Percentiles rank a stretch among this genome's conserved stretches.
phyloP scores from a whole-genome alignment of 2,113 vertebrate genomes.

The Odontesthes bonariensis region DNA sequence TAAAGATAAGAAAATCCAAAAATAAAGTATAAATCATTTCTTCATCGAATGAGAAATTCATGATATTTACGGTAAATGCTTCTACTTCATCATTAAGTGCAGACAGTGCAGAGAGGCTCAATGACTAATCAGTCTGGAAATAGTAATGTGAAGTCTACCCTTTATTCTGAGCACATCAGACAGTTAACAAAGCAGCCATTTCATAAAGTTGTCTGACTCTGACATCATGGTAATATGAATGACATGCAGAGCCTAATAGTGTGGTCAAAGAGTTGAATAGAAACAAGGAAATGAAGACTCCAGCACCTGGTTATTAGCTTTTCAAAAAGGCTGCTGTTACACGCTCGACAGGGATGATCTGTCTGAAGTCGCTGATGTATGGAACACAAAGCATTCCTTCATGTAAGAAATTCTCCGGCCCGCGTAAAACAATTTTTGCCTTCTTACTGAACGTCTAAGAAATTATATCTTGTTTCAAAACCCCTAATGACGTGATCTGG shows the following conservation, averaged over 20 bases:
- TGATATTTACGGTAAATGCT: neutral
- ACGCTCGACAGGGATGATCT: slow-evolving; percentile 19
- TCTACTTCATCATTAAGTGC: neutral
- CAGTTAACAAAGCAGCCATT: slow-evolving; percentile 39
- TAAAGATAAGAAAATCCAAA: neutral
- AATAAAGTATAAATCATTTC: neutral
- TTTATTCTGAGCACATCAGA: slow-evolving; percentile 34
- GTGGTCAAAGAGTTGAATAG: slow-evolving; percentile 19
- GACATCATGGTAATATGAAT: slow-evolving; percentile 49
- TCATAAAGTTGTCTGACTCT: slow-evolving; percentile 46
- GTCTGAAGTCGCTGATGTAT: neutral
- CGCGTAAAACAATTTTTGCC: slow-evolving; percentile 10
- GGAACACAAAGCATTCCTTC: slow-evolving; percentile 39
- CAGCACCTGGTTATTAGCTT: slow-evolving; percentile 65
- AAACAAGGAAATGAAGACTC: slow-evolving; percentile 34
- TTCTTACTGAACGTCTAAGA: slow-evolving; percentile 1
- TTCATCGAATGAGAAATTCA: too few relatives aligned
- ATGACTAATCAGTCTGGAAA: slow-evolving; percentile 61
- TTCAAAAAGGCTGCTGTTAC: slow-evolving; percentile 20
- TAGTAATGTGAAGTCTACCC: slow-evolving; percentile 36
- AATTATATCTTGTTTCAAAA: slow-evolving; percentile 8
- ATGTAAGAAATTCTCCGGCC: slow-evolving; percentile 6
- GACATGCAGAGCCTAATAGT: slow-evolving; percentile 37
- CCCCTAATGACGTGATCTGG: slow-evolving; percentile 5
- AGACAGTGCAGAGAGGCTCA: slow-evolving; percentile 26